A percentile compares a stretch with the other conserved stretches of the same genome.
phyloP scores from a whole-genome alignment of 2,888 invertebrate genomes.

The Drosophila nigritarsus region DNA sequence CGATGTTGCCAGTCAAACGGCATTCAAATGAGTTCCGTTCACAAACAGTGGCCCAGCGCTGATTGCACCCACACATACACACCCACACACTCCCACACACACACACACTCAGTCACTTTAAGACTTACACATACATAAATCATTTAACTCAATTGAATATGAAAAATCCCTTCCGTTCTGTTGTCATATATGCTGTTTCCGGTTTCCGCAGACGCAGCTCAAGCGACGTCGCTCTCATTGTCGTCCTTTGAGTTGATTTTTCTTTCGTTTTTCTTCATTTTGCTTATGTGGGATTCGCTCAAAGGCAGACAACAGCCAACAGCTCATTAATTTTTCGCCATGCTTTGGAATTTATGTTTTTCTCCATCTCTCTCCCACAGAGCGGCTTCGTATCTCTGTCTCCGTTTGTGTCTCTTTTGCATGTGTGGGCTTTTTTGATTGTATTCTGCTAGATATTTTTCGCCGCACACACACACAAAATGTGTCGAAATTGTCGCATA shows the following conservation, averaged over 20 bases:
- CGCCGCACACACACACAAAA: slow-evolving; percentile 45
- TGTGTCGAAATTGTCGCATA: slow-evolving; percentile 41
- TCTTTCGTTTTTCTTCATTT: slow-evolving; percentile 24
- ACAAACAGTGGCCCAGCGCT: slow-evolving; percentile 57
- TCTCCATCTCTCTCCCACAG: neutral
- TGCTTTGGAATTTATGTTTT: slow-evolving; percentile 48
- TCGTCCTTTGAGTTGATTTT: slow-evolving; percentile 51
- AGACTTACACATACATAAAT: slow-evolving; percentile 59
- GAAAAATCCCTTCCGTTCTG: slow-evolving; percentile 82
- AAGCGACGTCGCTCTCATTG: slow-evolving; percentile 45
- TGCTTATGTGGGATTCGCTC: slow-evolving; percentile 50
- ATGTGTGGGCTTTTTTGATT: slow-evolving; percentile 49
- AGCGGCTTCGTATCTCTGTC: neutral
- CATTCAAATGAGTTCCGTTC: slow-evolving; percentile 76
- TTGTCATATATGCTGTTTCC: slow-evolving; percentile 84
- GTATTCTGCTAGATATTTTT: slow-evolving; percentile 52
- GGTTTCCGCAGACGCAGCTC: slow-evolving; percentile 75
- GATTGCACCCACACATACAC: slow-evolving; percentile 55
- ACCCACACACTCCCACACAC: neutral
- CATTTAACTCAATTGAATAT: slow-evolving; percentile 82
- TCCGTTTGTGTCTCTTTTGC: slow-evolving; percentile 22
- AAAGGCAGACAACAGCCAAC: slow-evolving; percentile 59
- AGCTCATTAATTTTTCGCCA: slow-evolving; percentile 76
- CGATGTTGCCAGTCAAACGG: slow-evolving; percentile 65
- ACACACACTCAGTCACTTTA: slow-evolving; percentile 2